Percentiles rank a stretch among this genome's conserved stretches.
Evolutionary conservation across 92 coral and sea anemone genomes (phyloP).

Genomic region (Parazoanthus darwini): DNA sequence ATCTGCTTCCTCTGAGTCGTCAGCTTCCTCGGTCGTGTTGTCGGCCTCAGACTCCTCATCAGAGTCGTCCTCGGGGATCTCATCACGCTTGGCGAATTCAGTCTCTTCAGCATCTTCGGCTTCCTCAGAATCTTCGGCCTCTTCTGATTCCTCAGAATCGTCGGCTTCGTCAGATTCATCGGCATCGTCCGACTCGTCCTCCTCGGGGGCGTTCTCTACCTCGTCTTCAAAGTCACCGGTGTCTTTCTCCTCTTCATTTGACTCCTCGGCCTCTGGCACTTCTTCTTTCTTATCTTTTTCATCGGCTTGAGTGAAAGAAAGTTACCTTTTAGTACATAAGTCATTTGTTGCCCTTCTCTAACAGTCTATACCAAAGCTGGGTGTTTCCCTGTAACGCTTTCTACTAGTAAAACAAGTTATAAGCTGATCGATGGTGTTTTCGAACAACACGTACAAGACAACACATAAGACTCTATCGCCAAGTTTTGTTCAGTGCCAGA

Average conservation of each 20-base stretch:
- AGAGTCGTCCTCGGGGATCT: slow-evolving; percentile 61
- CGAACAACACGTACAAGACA: no score
- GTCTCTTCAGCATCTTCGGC: slow-evolving; percentile 38
- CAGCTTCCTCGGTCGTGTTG: slow-evolving; percentile 46
- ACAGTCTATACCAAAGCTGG: no score
- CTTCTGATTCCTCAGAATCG: slow-evolving; percentile 49
- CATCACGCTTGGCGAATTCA: slow-evolving; percentile 44
- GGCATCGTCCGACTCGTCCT: slow-evolving; percentile 63
- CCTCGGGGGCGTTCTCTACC: slow-evolving; percentile 59
- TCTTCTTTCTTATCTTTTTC: slow-evolving; percentile 34
- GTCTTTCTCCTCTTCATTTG: slow-evolving; percentile 48
- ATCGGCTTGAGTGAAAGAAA: background rate
- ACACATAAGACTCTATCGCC: no score
- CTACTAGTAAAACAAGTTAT: no score
- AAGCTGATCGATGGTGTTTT: no score
- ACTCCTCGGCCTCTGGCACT: slow-evolving; percentile 15
- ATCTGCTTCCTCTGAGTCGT: slow-evolving; percentile 42
- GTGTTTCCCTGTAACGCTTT: no score
- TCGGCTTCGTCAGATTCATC: slow-evolving; percentile 52
- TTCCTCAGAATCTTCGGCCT: slow-evolving; percentile 42
- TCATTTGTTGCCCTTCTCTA: background rate
- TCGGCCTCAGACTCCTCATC: slow-evolving; percentile 51
- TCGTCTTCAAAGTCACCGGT: slow-evolving; percentile 70
- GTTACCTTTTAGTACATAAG: background rate
- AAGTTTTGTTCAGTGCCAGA: no score